Conservation (phyloP, 2,888 invertebrate genomes). For the Lithophane ornitopus region DNA sequence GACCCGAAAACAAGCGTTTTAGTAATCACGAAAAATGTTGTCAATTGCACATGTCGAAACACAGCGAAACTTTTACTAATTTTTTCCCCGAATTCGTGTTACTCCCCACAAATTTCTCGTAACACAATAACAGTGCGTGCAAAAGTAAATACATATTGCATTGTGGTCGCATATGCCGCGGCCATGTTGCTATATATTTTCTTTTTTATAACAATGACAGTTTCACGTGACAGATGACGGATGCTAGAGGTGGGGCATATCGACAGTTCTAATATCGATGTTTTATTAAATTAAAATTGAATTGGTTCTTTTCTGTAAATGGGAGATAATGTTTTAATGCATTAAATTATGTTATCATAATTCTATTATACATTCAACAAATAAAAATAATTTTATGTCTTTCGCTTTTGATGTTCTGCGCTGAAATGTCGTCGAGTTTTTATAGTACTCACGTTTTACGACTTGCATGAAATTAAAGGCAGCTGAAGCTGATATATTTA, state of each 20-base stretch:
- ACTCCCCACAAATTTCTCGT: constrained; percentile 40
- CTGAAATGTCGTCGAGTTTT: constrained; percentile 40
- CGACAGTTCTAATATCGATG: constrained; percentile 47
- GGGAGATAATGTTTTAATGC: constrained; percentile 18
- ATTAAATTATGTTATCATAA: constrained; percentile 23
- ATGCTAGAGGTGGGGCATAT: constrained; percentile 37
- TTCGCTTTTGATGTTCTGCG: constrained; percentile 49
- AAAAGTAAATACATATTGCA: constrained; percentile 60
- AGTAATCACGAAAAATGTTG: background rate
- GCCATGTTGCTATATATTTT: constrained; percentile 61
- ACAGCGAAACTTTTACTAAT: background rate
- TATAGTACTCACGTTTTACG: constrained; percentile 36
- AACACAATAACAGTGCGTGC: constrained; percentile 54
- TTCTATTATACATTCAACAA: constrained; percentile 7
- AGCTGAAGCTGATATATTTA: constrained; percentile 33
- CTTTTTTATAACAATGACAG: constrained; percentile 63
- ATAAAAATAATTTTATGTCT: constrained; percentile 36
- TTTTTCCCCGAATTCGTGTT: constrained; percentile 36
- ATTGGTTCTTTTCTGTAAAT: background rate
- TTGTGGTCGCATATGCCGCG: constrained; percentile 67
- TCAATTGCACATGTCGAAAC: constrained; percentile 20
- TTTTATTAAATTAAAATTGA: constrained; percentile 6
- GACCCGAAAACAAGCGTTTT: background rate
- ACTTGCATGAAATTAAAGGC: constrained; percentile 46
- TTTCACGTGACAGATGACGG: constrained; percentile 64